Conservation (phyloP, 2,888 invertebrate species). For the Sarcophaga subvicina region DNA sequence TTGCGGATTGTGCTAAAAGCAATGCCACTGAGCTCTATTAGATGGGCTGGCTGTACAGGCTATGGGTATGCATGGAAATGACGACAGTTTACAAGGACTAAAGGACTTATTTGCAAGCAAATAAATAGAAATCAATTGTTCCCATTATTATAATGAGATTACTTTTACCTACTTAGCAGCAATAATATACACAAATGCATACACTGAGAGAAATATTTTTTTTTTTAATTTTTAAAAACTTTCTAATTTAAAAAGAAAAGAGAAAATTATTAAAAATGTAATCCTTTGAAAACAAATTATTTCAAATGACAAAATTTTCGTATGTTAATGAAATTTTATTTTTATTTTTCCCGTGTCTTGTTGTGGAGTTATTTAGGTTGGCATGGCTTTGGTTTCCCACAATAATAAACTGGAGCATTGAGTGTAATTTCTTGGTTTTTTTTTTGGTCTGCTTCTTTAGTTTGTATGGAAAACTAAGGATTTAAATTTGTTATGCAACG, state of each 20-base stretch:
- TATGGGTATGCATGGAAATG: background rate
- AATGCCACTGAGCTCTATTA: background rate
- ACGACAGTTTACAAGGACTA: conserved; percentile 36
- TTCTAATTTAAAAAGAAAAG: background rate
- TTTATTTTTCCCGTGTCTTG: conserved; percentile 22
- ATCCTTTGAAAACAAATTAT: background rate
- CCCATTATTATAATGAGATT: conserved; percentile 81
- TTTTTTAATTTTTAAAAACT: background rate
- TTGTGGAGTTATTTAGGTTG: conserved; percentile 2
- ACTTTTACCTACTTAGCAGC: conserved; percentile 78
- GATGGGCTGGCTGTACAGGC: background rate
- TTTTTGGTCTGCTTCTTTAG: background rate
- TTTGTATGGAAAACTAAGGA: conserved; percentile 25
- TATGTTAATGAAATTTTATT: background rate
- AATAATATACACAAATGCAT: conserved; percentile 69
- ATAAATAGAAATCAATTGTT: conserved; percentile 80
- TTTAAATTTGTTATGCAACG: conserved; percentile 44
- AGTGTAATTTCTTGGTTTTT: conserved; percentile 16
- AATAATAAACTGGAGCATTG: conserved; percentile 49
- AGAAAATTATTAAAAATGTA: background rate
- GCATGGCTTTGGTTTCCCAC: conserved; percentile 2
- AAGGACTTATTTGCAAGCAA: conserved; percentile 70
- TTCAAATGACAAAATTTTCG: background rate
- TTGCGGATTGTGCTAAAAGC: conserved; percentile 23
- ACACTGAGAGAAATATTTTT: conserved; percentile 38